Evolutionary conservation across 2,113 vertebrate species (phyloP).

Genomic region (Tragulus kanchil): DNA sequence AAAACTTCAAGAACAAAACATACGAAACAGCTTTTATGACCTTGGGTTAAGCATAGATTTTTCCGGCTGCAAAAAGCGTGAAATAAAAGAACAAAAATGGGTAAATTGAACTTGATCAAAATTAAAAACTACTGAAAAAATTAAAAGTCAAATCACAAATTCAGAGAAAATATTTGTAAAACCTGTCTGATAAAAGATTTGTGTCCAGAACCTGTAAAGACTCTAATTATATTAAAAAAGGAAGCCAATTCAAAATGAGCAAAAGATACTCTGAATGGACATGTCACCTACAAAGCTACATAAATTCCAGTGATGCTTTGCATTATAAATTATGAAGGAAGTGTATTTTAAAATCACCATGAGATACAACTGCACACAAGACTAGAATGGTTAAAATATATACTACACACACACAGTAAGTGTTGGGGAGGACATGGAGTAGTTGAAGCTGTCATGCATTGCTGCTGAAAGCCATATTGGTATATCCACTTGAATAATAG

Average conservation of each 20-base stretch:
- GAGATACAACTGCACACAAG: not conserved
- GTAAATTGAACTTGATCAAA: not conserved
- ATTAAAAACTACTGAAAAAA: constrained; percentile 10
- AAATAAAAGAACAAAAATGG: not conserved
- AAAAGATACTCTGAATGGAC: not conserved
- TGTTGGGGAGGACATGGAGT: not conserved
- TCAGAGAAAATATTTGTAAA: not conserved
- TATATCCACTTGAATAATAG: not conserved
- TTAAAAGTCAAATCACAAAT: not conserved
- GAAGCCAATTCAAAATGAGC: not conserved
- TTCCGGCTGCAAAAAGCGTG: not conserved
- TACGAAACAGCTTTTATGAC: not conserved
- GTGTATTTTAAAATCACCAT: not conserved
- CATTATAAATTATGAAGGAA: not conserved
- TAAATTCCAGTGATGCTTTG: not conserved
- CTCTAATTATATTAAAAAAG: constrained; percentile 14
- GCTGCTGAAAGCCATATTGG: not conserved
- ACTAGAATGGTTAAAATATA: not conserved
- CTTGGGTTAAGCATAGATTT: not conserved
- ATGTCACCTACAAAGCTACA: not conserved
- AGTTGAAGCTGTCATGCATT: not conserved
- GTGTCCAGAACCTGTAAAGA: not conserved
- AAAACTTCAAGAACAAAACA: not conserved
- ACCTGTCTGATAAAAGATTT: not conserved
- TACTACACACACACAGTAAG: no score